Evolutionary conservation across 35 echinoderm and acorn worm genomes (phyloP).

Genomic region (Eucidaris tribuloides): DNA sequence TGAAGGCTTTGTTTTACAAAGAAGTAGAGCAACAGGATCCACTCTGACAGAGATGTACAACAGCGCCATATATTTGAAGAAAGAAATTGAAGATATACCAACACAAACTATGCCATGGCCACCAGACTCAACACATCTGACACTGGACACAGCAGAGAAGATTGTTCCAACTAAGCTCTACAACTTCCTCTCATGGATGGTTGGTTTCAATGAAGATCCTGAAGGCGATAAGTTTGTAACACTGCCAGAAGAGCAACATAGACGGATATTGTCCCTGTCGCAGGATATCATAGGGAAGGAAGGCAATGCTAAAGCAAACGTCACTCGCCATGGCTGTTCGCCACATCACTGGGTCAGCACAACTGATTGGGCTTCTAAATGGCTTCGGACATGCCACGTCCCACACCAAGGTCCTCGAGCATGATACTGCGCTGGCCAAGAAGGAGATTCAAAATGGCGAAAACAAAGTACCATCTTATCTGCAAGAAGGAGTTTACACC

Average conservation of each 20-base stretch:
- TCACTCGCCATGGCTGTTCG: slow-evolving; percentile 41
- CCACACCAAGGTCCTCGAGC: slow-evolving; percentile 12
- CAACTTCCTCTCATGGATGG: slow-evolving; percentile 66
- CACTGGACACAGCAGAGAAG: background rate
- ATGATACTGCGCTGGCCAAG: slow-evolving; percentile 62
- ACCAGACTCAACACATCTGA: slow-evolving; percentile 3
- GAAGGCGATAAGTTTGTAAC: no score
- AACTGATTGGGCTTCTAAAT: slow-evolving; percentile 55
- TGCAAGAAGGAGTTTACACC: slow-evolving; percentile 17
- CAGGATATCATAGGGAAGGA: no score
- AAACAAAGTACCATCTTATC: background rate
- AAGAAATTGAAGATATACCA: no score
- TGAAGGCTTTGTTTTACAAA: no score
- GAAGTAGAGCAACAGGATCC: no score
- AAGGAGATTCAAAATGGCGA: slow-evolving; percentile 22
- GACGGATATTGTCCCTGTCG: no score
- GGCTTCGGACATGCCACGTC: slow-evolving; percentile 52
- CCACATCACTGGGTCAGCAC: slow-evolving; percentile 44
- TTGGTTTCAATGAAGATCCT: slow-evolving; percentile 10
- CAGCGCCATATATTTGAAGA: no score
- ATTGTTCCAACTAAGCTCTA: slow-evolving; percentile 35
- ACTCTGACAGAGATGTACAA: no score
- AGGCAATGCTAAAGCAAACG: slow-evolving; percentile 34
- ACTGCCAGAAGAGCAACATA: no score
- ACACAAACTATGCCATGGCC: no score